phyloP scores from a whole-genome alignment of 2,113 vertebrate genomes.

The Himantopus leucocephalus region DNA sequence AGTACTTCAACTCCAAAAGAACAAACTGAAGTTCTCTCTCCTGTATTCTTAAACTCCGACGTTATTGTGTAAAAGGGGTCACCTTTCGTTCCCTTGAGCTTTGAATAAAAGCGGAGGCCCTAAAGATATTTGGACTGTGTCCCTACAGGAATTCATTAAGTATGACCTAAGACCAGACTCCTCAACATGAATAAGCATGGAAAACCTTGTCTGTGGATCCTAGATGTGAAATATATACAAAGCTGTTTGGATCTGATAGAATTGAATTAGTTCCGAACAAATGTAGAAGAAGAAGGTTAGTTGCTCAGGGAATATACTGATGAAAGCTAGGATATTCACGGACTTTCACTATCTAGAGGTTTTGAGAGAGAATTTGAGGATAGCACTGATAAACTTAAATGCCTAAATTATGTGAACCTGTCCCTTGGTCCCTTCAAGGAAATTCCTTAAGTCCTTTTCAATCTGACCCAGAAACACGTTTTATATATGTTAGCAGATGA shows the following conservation, averaged over 20 bases:
- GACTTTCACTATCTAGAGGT: not conserved
- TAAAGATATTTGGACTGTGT: not conserved
- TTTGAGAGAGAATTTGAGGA: slow-evolving; percentile 20
- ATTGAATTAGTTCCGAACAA: not conserved
- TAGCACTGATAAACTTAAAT: not conserved
- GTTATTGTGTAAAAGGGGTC: not conserved
- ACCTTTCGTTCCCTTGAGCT: not conserved
- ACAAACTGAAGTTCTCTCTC: not conserved
- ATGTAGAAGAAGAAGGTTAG: not conserved
- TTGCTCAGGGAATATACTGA: not conserved
- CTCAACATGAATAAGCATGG: not conserved
- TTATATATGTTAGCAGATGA: not conserved
- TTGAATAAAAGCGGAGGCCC: not conserved
- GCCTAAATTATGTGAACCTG: not conserved
- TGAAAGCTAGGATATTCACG: not conserved
- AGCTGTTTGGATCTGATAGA: not conserved
- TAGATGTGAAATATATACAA: not conserved
- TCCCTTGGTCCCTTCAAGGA: not conserved
- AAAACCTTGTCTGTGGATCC: not conserved
- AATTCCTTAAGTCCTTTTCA: not conserved
- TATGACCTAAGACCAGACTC: not conserved
- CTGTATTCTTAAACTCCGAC: not conserved
- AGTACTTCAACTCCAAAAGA: not conserved
- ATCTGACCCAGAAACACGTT: not conserved
- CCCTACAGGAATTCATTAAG: not conserved